A percentile compares a stretch with the other conserved stretches of the same genome.
These are phyloP conservation scores for Trinorchestia longiramus DNA, from an alignment of 1,140 invertebrate genomes.

Conservation along the genomic window DNA sequence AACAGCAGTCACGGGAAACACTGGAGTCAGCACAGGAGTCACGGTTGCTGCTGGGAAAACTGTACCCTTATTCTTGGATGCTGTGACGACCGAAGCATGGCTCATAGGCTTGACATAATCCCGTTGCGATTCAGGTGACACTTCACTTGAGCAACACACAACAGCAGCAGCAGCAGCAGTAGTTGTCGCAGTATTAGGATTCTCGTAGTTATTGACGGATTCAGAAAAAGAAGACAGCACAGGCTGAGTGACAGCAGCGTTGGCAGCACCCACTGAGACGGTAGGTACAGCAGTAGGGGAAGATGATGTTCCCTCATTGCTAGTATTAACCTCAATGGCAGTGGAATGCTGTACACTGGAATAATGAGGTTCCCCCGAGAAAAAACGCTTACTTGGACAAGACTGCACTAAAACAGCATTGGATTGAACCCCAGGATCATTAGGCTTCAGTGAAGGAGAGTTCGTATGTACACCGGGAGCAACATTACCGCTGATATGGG, in stretches of 20 bases:
- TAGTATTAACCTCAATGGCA: neutral
- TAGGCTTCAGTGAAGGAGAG: neutral
- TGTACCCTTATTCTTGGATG: neutral
- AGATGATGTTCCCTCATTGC: neutral
- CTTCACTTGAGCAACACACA: neutral
- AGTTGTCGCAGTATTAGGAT: neutral
- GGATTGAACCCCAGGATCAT: neutral
- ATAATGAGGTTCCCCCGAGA: neutral
- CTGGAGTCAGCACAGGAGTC: neutral
- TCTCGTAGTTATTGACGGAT: neutral
- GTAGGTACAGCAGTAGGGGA: neutral
- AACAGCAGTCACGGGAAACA: neutral
- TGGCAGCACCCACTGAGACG: neutral
- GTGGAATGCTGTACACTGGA: neutral
- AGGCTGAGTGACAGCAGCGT: neutral
- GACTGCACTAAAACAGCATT: neutral
- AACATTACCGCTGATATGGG: neutral
- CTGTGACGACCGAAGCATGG: neutral
- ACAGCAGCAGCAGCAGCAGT: neutral
- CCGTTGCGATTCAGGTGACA: neutral
- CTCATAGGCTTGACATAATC: neutral
- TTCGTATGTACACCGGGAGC: neutral
- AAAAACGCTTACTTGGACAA: neutral
- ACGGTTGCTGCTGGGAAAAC: neutral
- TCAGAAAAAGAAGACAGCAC: neutral